These are phyloP conservation scores for Myotis lucifugus DNA, from an alignment of 2,113 vertebrate genomes.

Conservation along the genomic window DNA sequence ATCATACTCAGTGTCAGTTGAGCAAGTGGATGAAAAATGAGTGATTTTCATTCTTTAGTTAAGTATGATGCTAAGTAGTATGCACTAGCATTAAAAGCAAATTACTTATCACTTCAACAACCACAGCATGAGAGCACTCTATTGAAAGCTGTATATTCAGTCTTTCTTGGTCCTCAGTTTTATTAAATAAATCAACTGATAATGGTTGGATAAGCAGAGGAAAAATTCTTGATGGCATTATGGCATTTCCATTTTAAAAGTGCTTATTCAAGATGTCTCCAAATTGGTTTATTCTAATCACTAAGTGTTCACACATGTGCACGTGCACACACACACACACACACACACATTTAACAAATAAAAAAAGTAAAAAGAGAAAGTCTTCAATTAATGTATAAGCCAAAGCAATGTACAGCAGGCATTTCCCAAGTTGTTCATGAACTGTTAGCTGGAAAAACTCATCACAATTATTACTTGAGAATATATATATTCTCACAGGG, in stretches of 20 bases:
- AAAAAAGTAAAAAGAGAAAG: too few relatives aligned
- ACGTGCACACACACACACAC: not conserved
- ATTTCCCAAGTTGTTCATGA: too few relatives aligned
- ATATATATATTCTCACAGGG: too few relatives aligned
- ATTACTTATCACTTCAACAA: constrained; percentile 88
- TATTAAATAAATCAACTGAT: constrained; percentile 86
- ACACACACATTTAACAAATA: too few relatives aligned
- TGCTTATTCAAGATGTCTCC: not conserved
- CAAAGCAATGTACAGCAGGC: too few relatives aligned
- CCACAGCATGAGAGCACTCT: constrained; percentile 84
- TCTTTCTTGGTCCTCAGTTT: constrained; percentile 80
- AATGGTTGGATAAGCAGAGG: constrained; percentile 79
- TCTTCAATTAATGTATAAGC: too few relatives aligned
- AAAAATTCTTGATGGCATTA: constrained; percentile 54
- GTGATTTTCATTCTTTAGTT: constrained; percentile 86
- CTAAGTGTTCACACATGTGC: not conserved
- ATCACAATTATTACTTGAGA: too few relatives aligned
- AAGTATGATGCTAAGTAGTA: constrained; percentile 87
- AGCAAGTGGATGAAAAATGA: constrained; percentile 87
- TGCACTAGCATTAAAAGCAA: constrained; percentile 87
- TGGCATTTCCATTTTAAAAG: constrained; percentile 20
- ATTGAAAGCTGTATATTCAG: constrained; percentile 80
- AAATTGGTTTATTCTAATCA: not conserved
- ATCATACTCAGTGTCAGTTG: constrained; percentile 82
- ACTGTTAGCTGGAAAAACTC: too few relatives aligned